Base-by-base conservation (phyloP, 2,888 invertebrate species). In the Dorcus hopei region DNA sequence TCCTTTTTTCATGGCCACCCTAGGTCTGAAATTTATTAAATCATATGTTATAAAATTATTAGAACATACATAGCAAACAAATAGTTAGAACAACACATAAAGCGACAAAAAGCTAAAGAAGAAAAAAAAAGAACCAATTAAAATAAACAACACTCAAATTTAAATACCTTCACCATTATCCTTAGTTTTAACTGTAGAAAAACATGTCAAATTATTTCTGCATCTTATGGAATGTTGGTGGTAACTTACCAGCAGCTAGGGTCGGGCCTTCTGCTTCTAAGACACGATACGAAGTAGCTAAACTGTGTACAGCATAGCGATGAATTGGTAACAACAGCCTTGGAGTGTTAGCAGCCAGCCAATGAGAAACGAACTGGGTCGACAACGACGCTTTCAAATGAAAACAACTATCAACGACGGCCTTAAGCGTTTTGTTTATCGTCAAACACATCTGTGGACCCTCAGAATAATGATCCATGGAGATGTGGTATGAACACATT, bases 291-390 rank as follows among this genome's bases (percentile, higher is more conserved):
- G 85, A 83, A 4, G 85, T 85, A 3, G 84, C 83, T 52, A 87
- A 72, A 26, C 82, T 80, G 67, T 85, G 85, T 7, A 85, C 80
- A 14, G 84, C 80, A 66, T 82, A 78, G 33, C 89, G 86, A 76
- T 94, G 93, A 23, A 93, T 81, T 3, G 91, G 87, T 57, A 88
- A 81, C 43, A 93, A 82, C 43, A 93, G 80, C 45, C 92, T 81
- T 42, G 90, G 90, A 60, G 90, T 87, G 79, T 94, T 88, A 63
- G 88, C 85, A 69, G 86, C 85, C 23, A 93, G 81, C 93, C 93
- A 94, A 73, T 92, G 90, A 52, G 87, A 85, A 58, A 93, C 87
- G 74, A 86, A 93, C 59, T 88, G 88, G 19, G 87, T 80, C 52
- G 90, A 90, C 65, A 93, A 83, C 49, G 82, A 81, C 59, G 86